Evolutionary conservation across 1,140 invertebrate genomes (phyloP), one percentile per base, ranked within the genome.

Genomic region (Macrostomum lignano): DNA sequence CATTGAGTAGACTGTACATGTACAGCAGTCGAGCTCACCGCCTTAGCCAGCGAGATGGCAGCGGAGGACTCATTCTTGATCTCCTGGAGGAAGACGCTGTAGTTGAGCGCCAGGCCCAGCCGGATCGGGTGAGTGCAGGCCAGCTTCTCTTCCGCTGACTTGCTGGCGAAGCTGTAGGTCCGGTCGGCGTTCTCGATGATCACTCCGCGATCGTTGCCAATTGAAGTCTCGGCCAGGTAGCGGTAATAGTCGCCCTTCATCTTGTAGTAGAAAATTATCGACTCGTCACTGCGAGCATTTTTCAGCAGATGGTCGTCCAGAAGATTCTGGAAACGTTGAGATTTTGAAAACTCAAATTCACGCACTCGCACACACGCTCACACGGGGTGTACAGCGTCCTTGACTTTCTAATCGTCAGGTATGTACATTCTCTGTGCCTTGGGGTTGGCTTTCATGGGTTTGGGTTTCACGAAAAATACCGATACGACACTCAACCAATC

Each of bases 161-260:
- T 33, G 7, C 33, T 24, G 14, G 40, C 41, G 15, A 39, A 31
- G 13, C 14, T 21, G 25, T 42, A 42, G 7, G 37, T 30, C 15
- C 19, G 13, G 4, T 20, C 7, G 2, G 36, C 31, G 65, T 91
- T 78, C 49, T 88, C 78, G 60, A 91, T 79, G 54, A 84, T 76
- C 60, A 72, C 76, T 81, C 82, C 81, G 55, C 77, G 34, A 57
- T 82, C 77, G 45, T 76, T 74, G 42, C 74, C 75, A 43, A 74
- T 17, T 28, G 14, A 78, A 52, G 94, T 84, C 69, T 96, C 86
- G 52, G 86, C 84, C 52, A 93, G 68, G 69, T 96, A 96, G 67
- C 86, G 51, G 65, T 86, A 88, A 67, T 94, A 94, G 66, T 94
- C 86, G 53, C 84, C 86, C 66, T 91, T 86, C 82, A 91, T 91